phyloP scores from a whole-genome alignment of 2,113 vertebrate species.

The Crypturellus undulatus region DNA sequence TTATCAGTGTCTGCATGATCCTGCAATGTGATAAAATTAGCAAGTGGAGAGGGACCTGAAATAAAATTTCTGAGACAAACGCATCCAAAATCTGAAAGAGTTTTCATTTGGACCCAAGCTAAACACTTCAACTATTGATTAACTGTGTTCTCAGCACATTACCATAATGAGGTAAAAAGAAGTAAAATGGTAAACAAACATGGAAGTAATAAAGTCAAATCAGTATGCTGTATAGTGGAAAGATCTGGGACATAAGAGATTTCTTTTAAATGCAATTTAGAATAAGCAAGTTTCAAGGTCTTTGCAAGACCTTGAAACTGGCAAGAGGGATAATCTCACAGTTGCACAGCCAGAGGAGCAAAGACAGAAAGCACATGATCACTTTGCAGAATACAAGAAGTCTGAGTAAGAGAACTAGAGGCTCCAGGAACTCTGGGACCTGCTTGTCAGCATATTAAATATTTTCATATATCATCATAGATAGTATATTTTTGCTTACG shows the following conservation, averaged over 20 bases:
- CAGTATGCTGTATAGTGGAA: not conserved
- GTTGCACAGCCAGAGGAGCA: not conserved
- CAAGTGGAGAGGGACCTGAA: not conserved
- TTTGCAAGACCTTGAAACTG: not conserved
- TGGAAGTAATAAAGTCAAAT: not conserved
- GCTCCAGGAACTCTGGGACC: not conserved
- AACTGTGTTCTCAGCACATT: not conserved
- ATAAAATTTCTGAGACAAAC: not conserved
- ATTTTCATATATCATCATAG: not conserved
- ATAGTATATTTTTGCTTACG: not conserved
- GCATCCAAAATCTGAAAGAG: not conserved
- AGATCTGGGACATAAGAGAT: not conserved
- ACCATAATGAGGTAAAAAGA: not conserved
- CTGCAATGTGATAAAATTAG: not conserved
- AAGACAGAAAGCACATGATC: not conserved
- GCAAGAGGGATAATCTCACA: not conserved
- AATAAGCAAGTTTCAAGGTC: not conserved
- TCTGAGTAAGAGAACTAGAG: not conserved
- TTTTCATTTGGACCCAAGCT: not conserved
- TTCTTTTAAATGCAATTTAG: not conserved
- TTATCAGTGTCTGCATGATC: not conserved
- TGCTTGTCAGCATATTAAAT: not conserved
- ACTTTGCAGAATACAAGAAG: not conserved
- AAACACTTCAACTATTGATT: not conserved
- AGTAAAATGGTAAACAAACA: not conserved